Evolutionary conservation across 2,797 vertebrate species (phyloP), one percentile per base, ranked within the genome.

Genomic region (Sorex maritimensis): DNA sequence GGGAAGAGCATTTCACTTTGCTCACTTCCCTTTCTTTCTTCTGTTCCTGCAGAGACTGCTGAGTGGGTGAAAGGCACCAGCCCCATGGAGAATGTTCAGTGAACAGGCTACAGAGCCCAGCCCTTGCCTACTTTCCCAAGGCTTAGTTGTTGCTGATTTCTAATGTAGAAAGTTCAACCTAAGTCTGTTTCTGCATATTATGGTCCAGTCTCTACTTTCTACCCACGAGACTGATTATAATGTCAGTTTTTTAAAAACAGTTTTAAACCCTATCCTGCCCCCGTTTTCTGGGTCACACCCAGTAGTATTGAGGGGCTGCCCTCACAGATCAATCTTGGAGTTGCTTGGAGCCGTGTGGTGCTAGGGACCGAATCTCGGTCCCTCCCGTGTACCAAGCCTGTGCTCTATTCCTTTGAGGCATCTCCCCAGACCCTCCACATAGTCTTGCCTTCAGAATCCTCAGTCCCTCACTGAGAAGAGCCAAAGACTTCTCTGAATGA

Each of bases 171-270:
- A 93, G 69, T 86, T 71, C 49, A 84, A 38, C 65, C 68, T 94
- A 61, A 69, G 92, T 95, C 93, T 95, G 49, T 86, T 97, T 84
- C 90, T 88, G 49, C 94, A 67, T 80, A 19, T 55, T 94, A 9
- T 63, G 86, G 90, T 75, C 87, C 81, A 85, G 38, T n/a, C 81
- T 6, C 44, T 86, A 78, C 68, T 34, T 86, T 90, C 55, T 90
- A 83, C 17, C 68, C 41, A 91, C 77, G 91, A 96, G 80, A 88
- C 0, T 55, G 49, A 73, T 89, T 74, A 26, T 93, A 61, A 90
- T 55, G 41, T 82, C 93, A 78, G 90, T 30, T 81, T 87, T 83
- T 52, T 14, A 28, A 34, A 34, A 34, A 19, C 46, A 28, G 38
- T 30, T 15, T 61, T 21, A 5, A 61, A 19, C 58, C 58, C 58